Percentiles rank a stretch among this genome's conserved stretches.
Evolutionary conservation across 1,140 invertebrate genomes (phyloP).

Genomic region (Tetramorium parvispinum): DNA sequence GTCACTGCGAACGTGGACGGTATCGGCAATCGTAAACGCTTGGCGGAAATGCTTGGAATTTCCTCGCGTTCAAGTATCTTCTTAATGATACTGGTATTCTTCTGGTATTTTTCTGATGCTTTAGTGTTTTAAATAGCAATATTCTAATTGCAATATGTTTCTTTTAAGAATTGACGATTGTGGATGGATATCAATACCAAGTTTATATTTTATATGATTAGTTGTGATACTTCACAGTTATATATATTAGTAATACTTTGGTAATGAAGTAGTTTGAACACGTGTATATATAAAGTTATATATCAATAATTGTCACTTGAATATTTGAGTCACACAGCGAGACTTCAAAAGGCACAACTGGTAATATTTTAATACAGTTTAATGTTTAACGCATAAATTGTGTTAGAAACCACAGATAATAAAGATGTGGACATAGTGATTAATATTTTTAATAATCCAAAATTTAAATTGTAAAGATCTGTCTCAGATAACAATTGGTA

Average conservation of each 20-base stretch:
- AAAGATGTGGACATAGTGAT: background rate
- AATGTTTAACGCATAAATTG: background rate
- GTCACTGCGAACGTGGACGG: background rate
- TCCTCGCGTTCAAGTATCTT: background rate
- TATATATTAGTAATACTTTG: no score
- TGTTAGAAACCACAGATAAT: background rate
- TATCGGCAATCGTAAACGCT: background rate
- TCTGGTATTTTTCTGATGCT: background rate
- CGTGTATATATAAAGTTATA: background rate
- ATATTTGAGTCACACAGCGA: background rate
- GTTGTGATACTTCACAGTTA: background rate
- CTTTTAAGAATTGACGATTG: constrained; percentile 9
- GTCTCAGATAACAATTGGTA: background rate
- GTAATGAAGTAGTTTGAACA: background rate
- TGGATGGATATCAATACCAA: background rate
- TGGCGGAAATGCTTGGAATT: background rate
- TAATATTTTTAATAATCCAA: background rate
- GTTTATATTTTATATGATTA: background rate
- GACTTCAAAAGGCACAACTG: constrained; percentile 31
- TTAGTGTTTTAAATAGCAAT: background rate
- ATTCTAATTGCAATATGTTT: background rate
- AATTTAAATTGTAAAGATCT: background rate
- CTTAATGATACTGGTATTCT: background rate
- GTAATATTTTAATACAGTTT: background rate
- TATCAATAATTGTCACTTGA: background rate